Conservation (phyloP, 1,140 invertebrate species). For the Diorhabda elongata region DNA sequence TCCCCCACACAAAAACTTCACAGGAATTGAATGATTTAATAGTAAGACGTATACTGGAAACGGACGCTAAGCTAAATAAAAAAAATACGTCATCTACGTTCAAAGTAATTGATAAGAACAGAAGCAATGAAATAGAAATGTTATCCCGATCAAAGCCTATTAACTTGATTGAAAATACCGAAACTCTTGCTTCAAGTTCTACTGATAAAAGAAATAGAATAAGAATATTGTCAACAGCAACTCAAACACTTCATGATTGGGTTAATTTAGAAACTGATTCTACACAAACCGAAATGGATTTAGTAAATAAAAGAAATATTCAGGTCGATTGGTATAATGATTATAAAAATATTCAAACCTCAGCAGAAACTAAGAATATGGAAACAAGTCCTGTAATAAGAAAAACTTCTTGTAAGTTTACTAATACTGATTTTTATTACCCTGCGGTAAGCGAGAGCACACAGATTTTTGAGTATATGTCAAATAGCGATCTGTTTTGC, state of each 20-base stretch:
- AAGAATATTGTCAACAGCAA: too few species aligned
- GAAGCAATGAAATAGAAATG: too few species aligned
- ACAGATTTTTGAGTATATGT: slow-evolving; percentile 19
- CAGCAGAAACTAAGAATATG: background rate
- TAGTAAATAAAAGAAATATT: background rate
- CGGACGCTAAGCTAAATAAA: background rate
- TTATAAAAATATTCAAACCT: background rate
- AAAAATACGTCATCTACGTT: too few species aligned
- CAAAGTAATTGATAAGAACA: too few species aligned
- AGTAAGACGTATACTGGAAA: background rate
- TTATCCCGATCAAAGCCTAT: too few species aligned
- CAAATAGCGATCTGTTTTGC: slow-evolving; percentile 21
- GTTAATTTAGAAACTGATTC: too few species aligned
- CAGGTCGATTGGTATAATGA: background rate
- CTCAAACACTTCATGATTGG: too few species aligned
- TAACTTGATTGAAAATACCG: too few species aligned
- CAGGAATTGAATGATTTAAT: background rate
- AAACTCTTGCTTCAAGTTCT: too few species aligned
- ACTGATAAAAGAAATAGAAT: too few species aligned
- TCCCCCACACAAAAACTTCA: background rate
- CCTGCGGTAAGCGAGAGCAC: background rate
- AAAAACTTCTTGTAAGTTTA: slow-evolving; percentile 6
- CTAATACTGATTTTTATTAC: slow-evolving; percentile 7
- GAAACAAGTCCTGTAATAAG: background rate
- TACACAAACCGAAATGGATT: background rate